These are phyloP conservation scores for Amphimedon queenslandica DNA, from an alignment of 37 sponge, comb jelly and placozoan genomes.

Conservation along the genomic window DNA sequence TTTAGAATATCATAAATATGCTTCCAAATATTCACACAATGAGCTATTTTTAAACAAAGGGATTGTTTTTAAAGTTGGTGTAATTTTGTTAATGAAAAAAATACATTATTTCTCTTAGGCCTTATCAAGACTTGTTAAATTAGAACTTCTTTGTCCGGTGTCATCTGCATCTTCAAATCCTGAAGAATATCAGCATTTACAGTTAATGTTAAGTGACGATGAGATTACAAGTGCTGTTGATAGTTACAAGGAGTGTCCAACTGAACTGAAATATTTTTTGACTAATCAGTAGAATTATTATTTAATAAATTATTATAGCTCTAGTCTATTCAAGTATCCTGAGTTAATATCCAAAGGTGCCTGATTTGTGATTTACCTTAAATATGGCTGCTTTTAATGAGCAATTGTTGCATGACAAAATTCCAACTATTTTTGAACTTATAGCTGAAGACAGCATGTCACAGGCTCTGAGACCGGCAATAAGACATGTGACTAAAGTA, in stretches of 20 bases:
- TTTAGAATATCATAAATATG: conserved; percentile 64
- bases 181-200: conserved; percentile 51
- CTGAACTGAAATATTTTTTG: conserved; percentile 34
- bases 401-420: no score
- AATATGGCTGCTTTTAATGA: no score
- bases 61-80: conserved; percentile 56
- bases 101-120: conserved; percentile 24
- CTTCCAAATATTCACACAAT: conserved; percentile 27
- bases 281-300: no score
- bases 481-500: neutral
- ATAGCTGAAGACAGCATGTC: neutral
- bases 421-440: neutral
- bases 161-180: neutral
- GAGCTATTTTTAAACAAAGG: conserved; percentile 38
- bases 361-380: no score
- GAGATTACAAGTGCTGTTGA: conserved; percentile 38
- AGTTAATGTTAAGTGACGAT: conserved; percentile 23
- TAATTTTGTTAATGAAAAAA: neutral
- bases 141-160: conserved; percentile 47
- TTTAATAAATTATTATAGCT: no score
- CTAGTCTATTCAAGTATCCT: no score
- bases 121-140: conserved; percentile 47
- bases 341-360: no score
- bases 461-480: neutral
- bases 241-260: conserved; percentile 65